Evolutionary conservation across 2,797 vertebrate species (phyloP).

Genomic region (Novumbra hubbsi): DNA sequence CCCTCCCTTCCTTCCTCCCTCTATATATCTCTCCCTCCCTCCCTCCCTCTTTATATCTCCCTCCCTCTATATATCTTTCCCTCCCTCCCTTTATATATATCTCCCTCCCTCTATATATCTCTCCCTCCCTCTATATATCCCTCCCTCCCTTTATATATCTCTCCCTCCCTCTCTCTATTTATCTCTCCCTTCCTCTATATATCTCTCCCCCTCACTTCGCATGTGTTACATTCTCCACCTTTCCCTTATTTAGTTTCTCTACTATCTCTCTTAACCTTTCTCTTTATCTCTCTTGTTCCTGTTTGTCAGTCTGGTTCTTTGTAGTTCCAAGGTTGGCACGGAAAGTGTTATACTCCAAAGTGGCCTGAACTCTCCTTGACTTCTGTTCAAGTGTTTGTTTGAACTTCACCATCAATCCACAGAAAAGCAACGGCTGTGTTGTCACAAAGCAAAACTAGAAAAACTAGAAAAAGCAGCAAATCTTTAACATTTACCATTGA

Average conservation of each 20-base stretch:
- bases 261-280: constrained; percentile 23
- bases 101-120: too few relatives aligned
- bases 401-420: constrained; percentile 13
- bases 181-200: constrained; percentile 25
- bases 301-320: background rate
- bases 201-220: background rate
- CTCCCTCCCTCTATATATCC: too few relatives aligned
- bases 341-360: constrained; percentile 12
- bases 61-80: background rate
- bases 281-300: background rate
- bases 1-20: background rate
- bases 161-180: too few relatives aligned
- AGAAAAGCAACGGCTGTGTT: constrained; percentile 5
- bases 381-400: constrained; percentile 11
- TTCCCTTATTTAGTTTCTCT: constrained; percentile 71
- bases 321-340: constrained; percentile 46
- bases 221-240: constrained; percentile 42
- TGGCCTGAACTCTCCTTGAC: constrained; percentile 42
- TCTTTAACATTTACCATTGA: background rate
- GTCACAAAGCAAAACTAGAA: background rate
- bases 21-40: constrained; percentile 22
- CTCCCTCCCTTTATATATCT: too few relatives aligned
- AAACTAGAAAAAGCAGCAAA: background rate
- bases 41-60: too few relatives aligned
- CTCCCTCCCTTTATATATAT: too few relatives aligned